Base-by-base conservation (phyloP, 2,797 vertebrate genomes). In the Manis pentadactyla region DNA sequence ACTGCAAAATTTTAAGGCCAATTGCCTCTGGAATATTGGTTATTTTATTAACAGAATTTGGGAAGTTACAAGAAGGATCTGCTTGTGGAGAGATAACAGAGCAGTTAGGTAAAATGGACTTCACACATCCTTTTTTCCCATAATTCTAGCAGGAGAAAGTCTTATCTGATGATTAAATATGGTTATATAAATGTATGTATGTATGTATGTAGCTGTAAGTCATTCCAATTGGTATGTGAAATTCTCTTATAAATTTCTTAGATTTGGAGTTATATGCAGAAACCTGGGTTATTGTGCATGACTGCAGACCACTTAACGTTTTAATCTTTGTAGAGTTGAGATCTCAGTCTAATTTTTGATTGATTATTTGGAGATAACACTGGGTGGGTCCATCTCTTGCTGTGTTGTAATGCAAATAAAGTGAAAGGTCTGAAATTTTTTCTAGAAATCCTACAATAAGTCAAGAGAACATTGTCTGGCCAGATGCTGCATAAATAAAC, bases 291-390 rank as follows among this genome's bases (percentile, higher is more conserved):
- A 68, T 12, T 95, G 42, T 87, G 9, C 21, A 9, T 68, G 94
- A 97, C 96, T 94, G 94, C 82, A 97, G 87, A 86, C 34, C 0
- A 87, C 64, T 97, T 95, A 34, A 46, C 2, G 9, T 94, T 87
- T 93, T 69, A 0, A 0, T 37, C 2, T 46, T 83, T 34, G 39
- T 95, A 85, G 84, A 93, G 68, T 84, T 59, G 9, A 42, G 0
- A 0, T 94, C 86, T 93, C 46, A 53, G 17, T 53, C 63, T 84
- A 11, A 15, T 95, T 97, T 97, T 37, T 73, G 0, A 64, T 34
- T 34, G n/a, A 37, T 39, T 90, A 55, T 96, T 95, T 34, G 97
- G 37, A 2, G 27, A 86, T 68, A 86, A 51, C 9, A 0, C 1
- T 27, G 0, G 68, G 7, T 25, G 17, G 8, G 23, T 27, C 7